Conservation (phyloP, 1,140 invertebrate species). For the Hypothenemus hampei region DNA sequence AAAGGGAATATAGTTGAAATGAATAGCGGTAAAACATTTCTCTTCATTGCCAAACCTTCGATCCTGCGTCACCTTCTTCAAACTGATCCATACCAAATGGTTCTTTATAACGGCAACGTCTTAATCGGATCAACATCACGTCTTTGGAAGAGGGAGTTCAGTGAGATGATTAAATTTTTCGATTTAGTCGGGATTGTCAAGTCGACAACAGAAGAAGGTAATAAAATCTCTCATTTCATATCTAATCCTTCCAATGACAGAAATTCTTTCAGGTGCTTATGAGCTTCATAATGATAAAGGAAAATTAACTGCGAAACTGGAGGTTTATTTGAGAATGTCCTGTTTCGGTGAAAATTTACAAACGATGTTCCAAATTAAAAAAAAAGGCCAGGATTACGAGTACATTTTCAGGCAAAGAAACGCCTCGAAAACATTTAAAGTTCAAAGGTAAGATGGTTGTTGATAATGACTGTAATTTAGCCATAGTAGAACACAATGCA, state of each 20-base stretch:
- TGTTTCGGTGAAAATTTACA: slow-evolving; percentile 36
- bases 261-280: slow-evolving; percentile 10
- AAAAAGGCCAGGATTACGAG: slow-evolving; percentile 13
- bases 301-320: slow-evolving; percentile 24
- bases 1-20: slow-evolving; percentile 22
- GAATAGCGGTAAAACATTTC: slow-evolving; percentile 36
- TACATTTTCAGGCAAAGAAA: slow-evolving; percentile 33
- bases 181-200: slow-evolving; percentile 27
- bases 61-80: slow-evolving; percentile 29
- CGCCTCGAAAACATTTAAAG: slow-evolving; percentile 33
- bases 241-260: neutral
- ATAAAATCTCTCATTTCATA: neutral
- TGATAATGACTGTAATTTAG: neutral
- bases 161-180: slow-evolving; percentile 35
- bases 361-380: slow-evolving; percentile 33
- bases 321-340: slow-evolving; percentile 33
- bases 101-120: slow-evolving; percentile 22
- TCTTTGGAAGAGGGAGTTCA: slow-evolving; percentile 34
- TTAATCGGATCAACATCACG: slow-evolving; percentile 22
- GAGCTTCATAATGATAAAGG: slow-evolving; percentile 1
- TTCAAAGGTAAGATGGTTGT: slow-evolving; percentile 28
- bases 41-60: slow-evolving; percentile 29
- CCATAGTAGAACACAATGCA: too few relatives aligned
- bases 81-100: slow-evolving; percentile 27
- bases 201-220: slow-evolving; percentile 15